Evolutionary conservation across 2,797 vertebrate species (phyloP).

Genomic region (Fistularia commersonii): DNA sequence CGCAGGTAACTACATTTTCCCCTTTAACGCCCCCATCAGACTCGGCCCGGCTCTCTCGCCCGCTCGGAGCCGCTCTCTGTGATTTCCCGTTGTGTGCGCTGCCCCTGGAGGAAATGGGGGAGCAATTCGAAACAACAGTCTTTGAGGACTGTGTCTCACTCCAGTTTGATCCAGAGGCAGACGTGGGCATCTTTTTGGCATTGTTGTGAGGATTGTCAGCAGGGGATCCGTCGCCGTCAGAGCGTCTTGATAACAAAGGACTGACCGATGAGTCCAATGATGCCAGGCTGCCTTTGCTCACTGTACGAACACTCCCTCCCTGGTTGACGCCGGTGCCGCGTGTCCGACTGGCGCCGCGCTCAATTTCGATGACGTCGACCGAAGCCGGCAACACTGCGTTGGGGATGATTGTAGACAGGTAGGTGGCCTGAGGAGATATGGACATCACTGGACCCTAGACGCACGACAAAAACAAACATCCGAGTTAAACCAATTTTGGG

Average conservation of each 20-base stretch:
- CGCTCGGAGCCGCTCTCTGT: constrained; percentile 23
- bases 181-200: constrained; percentile 48
- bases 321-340: constrained; percentile 43
- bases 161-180: constrained; percentile 78
- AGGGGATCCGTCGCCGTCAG: constrained; percentile 59
- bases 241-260: constrained; percentile 81
- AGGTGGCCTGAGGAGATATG: constrained; percentile 96
- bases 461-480: no score
- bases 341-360: constrained; percentile 75
- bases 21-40: constrained; percentile 18
- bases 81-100: constrained; percentile 56
- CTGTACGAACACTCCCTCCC: constrained; percentile 68
- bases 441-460: constrained; percentile 91
- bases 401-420: constrained; percentile 96
- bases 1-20: constrained; percentile 22
- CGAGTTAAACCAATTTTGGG: no score
- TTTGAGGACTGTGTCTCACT: constrained; percentile 90
- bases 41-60: constrained; percentile 24
- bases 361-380: constrained; percentile 91
- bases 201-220: constrained; percentile 75
- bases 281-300: constrained; percentile 81
- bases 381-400: constrained; percentile 89
- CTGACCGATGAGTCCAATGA: constrained; percentile 73
- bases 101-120: constrained; percentile 83
- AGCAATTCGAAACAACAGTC: constrained; percentile 85